These are phyloP conservation scores for Smittia sp. DNA, from an alignment of 2,888 invertebrate genomes.

Conservation along the genomic window DNA sequence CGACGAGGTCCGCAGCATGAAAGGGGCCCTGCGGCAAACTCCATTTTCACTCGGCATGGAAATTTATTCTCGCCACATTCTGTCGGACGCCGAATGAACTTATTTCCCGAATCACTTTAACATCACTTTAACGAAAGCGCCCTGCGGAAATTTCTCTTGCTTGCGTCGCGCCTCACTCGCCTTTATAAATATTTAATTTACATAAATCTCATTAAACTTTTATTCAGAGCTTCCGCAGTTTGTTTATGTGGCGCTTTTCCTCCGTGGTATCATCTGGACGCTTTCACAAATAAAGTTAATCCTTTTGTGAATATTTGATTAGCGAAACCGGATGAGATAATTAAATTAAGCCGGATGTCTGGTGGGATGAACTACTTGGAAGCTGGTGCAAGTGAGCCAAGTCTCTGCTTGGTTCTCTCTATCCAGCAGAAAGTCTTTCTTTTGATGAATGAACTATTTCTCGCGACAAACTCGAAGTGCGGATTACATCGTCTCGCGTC, in stretches of 20 bases:
- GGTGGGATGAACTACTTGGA: no score
- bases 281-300: neutral
- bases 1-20: no score
- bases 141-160: neutral
- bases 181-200: neutral
- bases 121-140: no score
- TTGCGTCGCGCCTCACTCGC: neutral
- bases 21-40: no score
- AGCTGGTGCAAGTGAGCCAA: neutral
- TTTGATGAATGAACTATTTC: neutral
- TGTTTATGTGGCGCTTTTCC: no score
- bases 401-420: neutral
- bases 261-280: neutral
- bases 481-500: constrained; percentile 34
- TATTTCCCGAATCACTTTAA: no score
- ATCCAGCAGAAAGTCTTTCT: neutral
- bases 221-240: neutral
- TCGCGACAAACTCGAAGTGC: neutral
- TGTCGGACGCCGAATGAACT: no score
- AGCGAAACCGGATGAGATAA: neutral
- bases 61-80: no score
- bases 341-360: no score
- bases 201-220: constrained; percentile 30
- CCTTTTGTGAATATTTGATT: neutral
- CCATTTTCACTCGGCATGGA: no score